These are phyloP conservation scores for Melopsittacus undulatus DNA, from an alignment of 2,797 vertebrate genomes.

Conservation along the genomic window DNA sequence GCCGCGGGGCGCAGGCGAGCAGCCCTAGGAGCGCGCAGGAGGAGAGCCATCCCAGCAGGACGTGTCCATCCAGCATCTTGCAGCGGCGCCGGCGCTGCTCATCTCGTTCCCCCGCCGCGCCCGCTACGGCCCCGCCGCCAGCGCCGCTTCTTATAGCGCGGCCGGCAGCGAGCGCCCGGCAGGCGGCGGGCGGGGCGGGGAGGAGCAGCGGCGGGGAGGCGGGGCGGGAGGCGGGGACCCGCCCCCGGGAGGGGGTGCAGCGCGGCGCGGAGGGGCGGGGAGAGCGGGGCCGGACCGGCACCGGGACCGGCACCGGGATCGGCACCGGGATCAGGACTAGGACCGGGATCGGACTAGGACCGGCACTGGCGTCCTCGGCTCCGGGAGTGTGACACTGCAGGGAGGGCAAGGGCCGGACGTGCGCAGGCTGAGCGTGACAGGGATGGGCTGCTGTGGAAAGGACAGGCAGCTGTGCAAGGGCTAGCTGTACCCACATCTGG, in stretches of 20 bases:
- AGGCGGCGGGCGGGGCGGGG: not conserved
- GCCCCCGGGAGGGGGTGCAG: not conserved
- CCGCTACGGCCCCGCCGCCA: conserved; percentile 82
- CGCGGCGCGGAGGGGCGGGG: not conserved
- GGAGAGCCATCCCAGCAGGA: conserved; percentile 94
- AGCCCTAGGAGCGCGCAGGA: conserved; percentile 80
- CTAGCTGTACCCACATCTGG: not conserved
- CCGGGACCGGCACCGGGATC: no score
- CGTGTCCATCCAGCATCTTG: conserved; percentile 98
- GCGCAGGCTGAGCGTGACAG: not conserved
- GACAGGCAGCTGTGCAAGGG: not conserved
- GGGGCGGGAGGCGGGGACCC: not conserved
- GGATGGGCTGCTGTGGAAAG: not conserved
- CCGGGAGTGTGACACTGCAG: not conserved
- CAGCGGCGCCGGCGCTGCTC: conserved; percentile 95
- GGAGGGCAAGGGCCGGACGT: not conserved
- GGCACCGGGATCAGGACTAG: no score
- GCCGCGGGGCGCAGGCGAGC: conserved; percentile 79
- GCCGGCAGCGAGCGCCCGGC: not conserved
- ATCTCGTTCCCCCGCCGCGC: conserved; percentile 93
- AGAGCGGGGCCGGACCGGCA: not conserved
- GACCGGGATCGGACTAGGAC: no score
- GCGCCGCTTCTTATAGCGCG: conserved; percentile 85
- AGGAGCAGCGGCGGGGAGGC: not conserved
- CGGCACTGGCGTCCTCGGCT: not conserved